Base-by-base conservation (phyloP, 2,797 vertebrate genomes). In the Falco biarmicus region DNA sequence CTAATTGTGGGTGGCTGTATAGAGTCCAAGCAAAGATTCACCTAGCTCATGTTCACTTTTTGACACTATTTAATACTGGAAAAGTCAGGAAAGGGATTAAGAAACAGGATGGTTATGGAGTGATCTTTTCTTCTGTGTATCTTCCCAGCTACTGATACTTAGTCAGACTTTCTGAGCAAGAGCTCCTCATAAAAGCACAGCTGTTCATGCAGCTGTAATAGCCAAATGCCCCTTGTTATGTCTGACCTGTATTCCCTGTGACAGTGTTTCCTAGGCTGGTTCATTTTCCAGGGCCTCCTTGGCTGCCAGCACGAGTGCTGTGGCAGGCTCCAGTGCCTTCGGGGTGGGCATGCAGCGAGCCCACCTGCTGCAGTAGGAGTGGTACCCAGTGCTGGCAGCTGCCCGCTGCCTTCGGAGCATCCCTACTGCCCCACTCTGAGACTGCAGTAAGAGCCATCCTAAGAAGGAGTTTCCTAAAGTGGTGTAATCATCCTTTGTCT, bases 291-390 rank as follows among this genome's bases (percentile, higher is more conserved):
- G 56, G 18, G 7, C n/a, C 17, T 34, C 10, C 54, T 37, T 21
- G 8, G 28, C 34, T 54, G 12, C 57, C 6, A 8, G 16, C 16
- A 5, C 0, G 0, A 24, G 61, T 17, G 13, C n/a, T 57, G 19
- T 51, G 34, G 31, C 26, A 22, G 29, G 15, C 25, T 57, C 5
- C 0, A 0, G 12, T 39, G 29, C 14, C 11, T 65, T 54, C 47
- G 31, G n/a, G 21, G 6, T 69, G 32, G 9, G 32, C 60, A 34
- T 3, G 1, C 12, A 4, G 31, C 87, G 24, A n/a, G 13, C 57
- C 69, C 26, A 31, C 14, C 17, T 0, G 0, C 21, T 3, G 5
- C 4, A 4, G 54, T 26, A 8, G 4, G 41, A 25, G 50, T 3
- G 1, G 18, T 26, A 3, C 21, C 15, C 12, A 2, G 21, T 6